Base-by-base conservation (phyloP, 2,113 vertebrate genomes). In the Epinephelus fuscoguttatus region DNA sequence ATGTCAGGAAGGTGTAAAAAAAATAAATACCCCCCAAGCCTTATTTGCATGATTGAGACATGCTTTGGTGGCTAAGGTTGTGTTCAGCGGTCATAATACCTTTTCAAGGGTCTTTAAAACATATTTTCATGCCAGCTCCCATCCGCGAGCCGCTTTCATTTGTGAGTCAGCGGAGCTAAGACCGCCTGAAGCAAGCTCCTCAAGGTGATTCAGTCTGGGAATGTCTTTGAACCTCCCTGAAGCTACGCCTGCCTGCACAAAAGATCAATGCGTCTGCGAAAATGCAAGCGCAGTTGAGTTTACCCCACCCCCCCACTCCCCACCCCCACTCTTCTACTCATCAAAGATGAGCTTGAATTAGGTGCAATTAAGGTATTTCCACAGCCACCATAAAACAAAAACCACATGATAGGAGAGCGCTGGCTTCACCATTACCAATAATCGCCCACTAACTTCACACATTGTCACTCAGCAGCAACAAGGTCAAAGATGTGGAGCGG, bases 121-220 rank as follows among this genome's bases (percentile, higher is more conserved):
- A 82, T 80, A 90, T 88, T 88, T 82, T 71, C 56, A 61, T 64
- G 70, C 64, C 75, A 72, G 64, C 75, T 76, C 55, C 55, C 50
- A 11, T 77, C 52, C 47, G 42, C 33, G 75, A 52, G 63, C 70
- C 25, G 42, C 82, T 77, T 84, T 90, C 57, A 90, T 90, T 88
- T 80, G 78, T 47, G 49, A 75, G 81, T 74, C 83, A 70, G 72
- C 8, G 45, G 70, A 42, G 80, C 75, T 59, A 53, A 79, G 80
- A 91, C 64, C 67, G 89, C 94, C 92, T 87, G 82, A 69, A 93
- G 92, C 87, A 30, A 82, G 78, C 78, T 91, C 92, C 91, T 94
- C 88, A 93, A 94, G 92, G 92, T 94, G 89, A 93, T 80, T 66
- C 82, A 79, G 70, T 76, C 74, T 64, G 84, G 82, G 75, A 78